Base-by-base conservation (phyloP, 2,797 vertebrate genomes). In the Hafferia zeledoni region DNA sequence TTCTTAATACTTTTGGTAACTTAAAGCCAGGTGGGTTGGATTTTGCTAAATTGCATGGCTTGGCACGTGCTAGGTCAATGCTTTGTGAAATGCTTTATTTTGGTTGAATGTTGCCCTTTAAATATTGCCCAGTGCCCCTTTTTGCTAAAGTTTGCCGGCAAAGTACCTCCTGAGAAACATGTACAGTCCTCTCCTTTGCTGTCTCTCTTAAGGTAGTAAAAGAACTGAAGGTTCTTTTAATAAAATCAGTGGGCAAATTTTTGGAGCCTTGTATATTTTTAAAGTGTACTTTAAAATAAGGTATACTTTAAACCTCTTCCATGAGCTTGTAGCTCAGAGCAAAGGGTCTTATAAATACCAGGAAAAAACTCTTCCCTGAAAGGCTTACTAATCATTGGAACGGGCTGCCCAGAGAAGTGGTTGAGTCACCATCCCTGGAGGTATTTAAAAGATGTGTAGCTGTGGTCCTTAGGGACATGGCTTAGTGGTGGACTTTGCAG, bases 401-500 rank as follows among this genome's bases (percentile, higher is more conserved):
- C 5, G 15, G 16, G 3, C 7, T 65, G 18, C 23, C 14, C 8
- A 35, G n/a, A 14, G 8, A 55, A 65, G 15, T 27, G 24, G 4
- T 24, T 64, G 33, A 64, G 15, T 39, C 61, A 22, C 17, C 16
- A 16, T 0, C 6, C 1, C 1, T 49, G 31, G 35, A 76, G 9
- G 25, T 30, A 33, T 57, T 71, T 70, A 30, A 61, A 49, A 60
- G 22, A 35, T 4, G 1, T 17, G 12, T 33, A 41, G 55, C 12
- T 37, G 11, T 18, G 17, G 6, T 9, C 1, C 4, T 41, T 35
- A 33, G 9, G 27, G 27, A 13, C 30, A 37, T 10, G 20, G 27
- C 39, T 69, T 41, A 31, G 15, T 35, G n/a, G 17, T 22, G 37
- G 30, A 41, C 9, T 53, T 74, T n/a, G 11, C 41, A 69, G 19